phyloP scores from a whole-genome alignment of 1,140 invertebrate species.

The Cydia strobilella region DNA sequence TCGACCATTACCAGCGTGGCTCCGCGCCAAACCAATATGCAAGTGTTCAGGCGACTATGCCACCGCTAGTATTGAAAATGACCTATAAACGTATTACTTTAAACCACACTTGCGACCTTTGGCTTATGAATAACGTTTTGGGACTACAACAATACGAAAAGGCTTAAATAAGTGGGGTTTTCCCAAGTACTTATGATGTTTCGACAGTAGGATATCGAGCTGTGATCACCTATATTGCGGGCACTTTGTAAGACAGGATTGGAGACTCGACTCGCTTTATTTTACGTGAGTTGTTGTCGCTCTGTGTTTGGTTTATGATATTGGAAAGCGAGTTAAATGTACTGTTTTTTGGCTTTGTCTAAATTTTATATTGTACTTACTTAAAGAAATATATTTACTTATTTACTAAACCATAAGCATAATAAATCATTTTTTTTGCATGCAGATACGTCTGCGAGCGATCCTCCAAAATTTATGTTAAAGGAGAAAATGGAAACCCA shows the following conservation, averaged over 20 bases:
- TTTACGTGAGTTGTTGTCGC: slow-evolving; percentile 13
- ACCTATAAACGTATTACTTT: not conserved
- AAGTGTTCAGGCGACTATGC: slow-evolving; percentile 16
- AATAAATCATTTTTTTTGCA: no score
- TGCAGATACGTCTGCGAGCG: no score
- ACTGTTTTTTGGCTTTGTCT: not conserved
- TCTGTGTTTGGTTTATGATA: slow-evolving; percentile 4
- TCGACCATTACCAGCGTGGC: slow-evolving; percentile 21
- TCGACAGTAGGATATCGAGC: not conserved
- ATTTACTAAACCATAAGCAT: no score
- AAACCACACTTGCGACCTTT: not conserved
- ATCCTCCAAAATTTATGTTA: no score
- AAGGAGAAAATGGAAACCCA: no score
- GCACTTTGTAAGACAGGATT: slow-evolving; percentile 24
- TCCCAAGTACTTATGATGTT: not conserved
- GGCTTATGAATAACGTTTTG: not conserved
- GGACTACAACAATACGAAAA: not conserved
- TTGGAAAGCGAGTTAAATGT: not conserved
- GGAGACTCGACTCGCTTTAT: slow-evolving; percentile 12
- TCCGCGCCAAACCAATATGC: slow-evolving; percentile 28
- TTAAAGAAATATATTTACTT: no score
- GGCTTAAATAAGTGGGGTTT: not conserved
- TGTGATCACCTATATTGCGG: slow-evolving; percentile 26
- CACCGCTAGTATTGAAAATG: not conserved
- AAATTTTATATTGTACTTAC: no score